These are phyloP conservation scores for Petromus typicus DNA, from an alignment of 2,113 vertebrate species.

Conservation along the genomic window DNA sequence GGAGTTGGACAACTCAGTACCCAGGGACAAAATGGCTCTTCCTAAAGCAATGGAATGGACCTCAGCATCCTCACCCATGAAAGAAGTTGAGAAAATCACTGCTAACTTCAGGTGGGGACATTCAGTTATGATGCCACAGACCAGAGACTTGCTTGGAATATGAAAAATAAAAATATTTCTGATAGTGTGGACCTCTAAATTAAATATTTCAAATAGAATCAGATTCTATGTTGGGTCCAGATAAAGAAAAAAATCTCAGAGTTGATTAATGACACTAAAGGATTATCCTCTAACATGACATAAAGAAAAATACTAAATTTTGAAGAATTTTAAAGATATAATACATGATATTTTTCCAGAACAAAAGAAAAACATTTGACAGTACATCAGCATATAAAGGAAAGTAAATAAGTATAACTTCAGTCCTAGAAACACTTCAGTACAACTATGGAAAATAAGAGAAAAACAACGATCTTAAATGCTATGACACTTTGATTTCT, in stretches of 20 bases:
- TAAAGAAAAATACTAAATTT: background rate
- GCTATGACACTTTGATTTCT: background rate
- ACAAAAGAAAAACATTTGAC: background rate
- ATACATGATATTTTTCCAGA: background rate
- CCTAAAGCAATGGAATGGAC: background rate
- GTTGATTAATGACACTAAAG: background rate
- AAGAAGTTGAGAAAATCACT: background rate
- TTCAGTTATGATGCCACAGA: background rate
- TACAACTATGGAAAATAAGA: background rate
- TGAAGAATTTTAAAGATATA: background rate
- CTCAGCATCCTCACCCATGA: too few relatives aligned
- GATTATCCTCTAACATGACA: background rate
- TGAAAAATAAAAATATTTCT: conserved; percentile 15
- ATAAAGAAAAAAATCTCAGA: background rate
- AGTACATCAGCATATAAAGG: background rate
- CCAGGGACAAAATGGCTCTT: too few relatives aligned
- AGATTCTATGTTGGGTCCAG: background rate
- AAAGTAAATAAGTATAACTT: conserved; percentile 1
- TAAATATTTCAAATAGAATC: background rate
- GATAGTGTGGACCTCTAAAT: background rate
- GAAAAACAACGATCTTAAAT: background rate
- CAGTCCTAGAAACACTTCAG: background rate
- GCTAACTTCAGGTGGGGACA: background rate
- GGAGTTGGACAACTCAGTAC: background rate
- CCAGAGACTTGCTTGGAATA: background rate